These are phyloP conservation scores for Anableps anableps DNA, from an alignment of 2,797 vertebrate species.

Conservation along the genomic window DNA sequence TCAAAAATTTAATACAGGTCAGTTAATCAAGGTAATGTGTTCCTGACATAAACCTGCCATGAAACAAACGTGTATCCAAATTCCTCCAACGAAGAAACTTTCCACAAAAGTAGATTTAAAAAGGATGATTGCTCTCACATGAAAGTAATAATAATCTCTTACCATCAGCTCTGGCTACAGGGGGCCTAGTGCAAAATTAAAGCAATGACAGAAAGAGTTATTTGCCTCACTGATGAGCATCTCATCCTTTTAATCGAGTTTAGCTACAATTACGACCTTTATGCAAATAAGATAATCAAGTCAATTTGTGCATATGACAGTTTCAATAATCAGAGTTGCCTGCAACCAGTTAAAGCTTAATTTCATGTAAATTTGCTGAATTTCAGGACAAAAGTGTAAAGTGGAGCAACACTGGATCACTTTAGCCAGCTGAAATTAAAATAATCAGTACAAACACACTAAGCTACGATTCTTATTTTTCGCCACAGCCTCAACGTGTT, in stretches of 20 bases:
- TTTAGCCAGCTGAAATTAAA: not conserved
- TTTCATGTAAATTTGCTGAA: slow-evolving; percentile 12
- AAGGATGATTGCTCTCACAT: not conserved
- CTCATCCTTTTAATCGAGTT: slow-evolving; percentile 47
- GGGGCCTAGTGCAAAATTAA: slow-evolving; percentile 10
- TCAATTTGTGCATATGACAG: slow-evolving; percentile 43
- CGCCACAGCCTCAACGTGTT: not conserved
- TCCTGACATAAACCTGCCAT: not conserved
- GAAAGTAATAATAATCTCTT: slow-evolving; percentile 4
- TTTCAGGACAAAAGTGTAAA: slow-evolving; percentile 12
- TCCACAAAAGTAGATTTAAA: not conserved
- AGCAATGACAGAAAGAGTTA: slow-evolving; percentile 18
- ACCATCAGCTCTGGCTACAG: slow-evolving; percentile 5
- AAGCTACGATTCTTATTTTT: not conserved
- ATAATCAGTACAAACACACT: not conserved
- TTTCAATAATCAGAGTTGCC: slow-evolving; percentile 30
- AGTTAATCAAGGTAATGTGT: not conserved
- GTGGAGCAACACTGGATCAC: not conserved
- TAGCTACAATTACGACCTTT: slow-evolving; percentile 38
- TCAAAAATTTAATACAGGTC: not conserved
- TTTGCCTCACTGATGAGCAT: slow-evolving; percentile 37
- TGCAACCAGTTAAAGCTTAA: slow-evolving; percentile 18
- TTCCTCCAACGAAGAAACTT: not conserved
- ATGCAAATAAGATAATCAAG: slow-evolving; percentile 47
- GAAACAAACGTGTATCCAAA: not conserved